phyloP scores from a whole-genome alignment of 2,888 invertebrate species.

The Sisyra nigra region DNA sequence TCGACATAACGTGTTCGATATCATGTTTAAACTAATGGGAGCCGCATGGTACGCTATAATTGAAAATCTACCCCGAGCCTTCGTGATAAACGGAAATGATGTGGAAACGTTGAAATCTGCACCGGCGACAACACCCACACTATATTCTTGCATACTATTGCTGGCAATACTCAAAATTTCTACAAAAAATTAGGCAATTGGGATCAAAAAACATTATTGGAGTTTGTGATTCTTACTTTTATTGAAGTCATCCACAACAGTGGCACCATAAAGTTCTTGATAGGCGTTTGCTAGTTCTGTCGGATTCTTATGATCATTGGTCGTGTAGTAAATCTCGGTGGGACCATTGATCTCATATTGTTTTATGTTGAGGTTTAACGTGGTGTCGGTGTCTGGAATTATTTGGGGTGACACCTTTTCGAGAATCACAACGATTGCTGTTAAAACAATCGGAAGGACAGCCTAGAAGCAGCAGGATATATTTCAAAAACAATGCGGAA shows the following conservation, averaged over 20 bases:
- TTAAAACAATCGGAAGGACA: no score
- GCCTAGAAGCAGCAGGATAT: no score
- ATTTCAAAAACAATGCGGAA: no score
- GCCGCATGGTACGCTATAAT: constrained; percentile 32
- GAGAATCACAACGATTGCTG: no score
- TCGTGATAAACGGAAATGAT: not conserved
- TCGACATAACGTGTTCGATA: constrained; percentile 30
- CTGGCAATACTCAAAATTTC: not conserved
- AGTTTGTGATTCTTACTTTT: no score
- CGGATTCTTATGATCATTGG: not conserved
- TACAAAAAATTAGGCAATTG: not conserved
- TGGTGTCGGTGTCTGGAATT: no score
- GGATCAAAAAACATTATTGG: no score
- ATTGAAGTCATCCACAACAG: no score
- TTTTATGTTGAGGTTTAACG: not conserved
- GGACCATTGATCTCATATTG: not conserved
- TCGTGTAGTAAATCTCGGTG: not conserved
- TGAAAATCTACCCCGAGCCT: constrained; percentile 22
- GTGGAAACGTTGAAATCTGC: constrained; percentile 26
- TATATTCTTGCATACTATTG: not conserved
- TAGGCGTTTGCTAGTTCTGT: constrained; percentile 19
- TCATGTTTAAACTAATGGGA: constrained; percentile 32
- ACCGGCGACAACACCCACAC: constrained; percentile 21
- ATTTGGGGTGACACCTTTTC: no score
- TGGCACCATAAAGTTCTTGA: not conserved